Evolutionary conservation across 2,113 vertebrate species (phyloP).

Genomic region (Nothobranchius furzeri): DNA sequence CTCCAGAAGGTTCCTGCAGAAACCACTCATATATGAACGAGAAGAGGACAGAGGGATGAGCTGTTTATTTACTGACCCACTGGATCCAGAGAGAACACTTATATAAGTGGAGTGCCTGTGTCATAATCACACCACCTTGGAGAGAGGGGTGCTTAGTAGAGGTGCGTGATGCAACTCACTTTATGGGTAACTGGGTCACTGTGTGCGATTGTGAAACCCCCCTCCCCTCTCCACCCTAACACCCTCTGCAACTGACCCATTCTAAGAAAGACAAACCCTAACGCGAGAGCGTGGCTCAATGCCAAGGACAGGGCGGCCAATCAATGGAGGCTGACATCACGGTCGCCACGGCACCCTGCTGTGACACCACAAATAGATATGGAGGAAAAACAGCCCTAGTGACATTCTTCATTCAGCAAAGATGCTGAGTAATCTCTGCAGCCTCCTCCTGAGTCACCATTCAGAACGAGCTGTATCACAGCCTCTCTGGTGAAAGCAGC

Average conservation of each 20-base stretch:
- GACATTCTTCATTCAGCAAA: conserved; percentile 30
- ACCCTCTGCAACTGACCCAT: conserved; percentile 50
- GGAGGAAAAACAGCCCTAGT: conserved; percentile 23
- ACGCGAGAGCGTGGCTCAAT: conserved; percentile 40
- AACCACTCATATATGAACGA: conserved; percentile 41
- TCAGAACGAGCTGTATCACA: conserved; percentile 21
- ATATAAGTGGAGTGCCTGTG: conserved; percentile 77
- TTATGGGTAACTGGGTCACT: conserved; percentile 81
- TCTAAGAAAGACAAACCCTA: conserved; percentile 69
- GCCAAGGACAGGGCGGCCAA: conserved; percentile 54
- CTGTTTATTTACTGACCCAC: conserved; percentile 76
- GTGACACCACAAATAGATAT: conserved; percentile 29
- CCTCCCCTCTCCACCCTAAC: background rate
- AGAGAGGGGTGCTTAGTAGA: conserved; percentile 60
- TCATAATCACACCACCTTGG: conserved; percentile 73
- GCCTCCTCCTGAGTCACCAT: conserved; percentile 26
- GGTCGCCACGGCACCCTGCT: conserved; percentile 28
- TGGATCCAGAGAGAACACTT: conserved; percentile 76
- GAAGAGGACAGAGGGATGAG: conserved; percentile 34
- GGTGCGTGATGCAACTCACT: conserved; percentile 72
- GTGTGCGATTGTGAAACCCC: conserved; percentile 69
- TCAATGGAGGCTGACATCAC: conserved; percentile 47
- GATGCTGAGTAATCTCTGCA: conserved; percentile 51
- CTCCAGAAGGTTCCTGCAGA: conserved; percentile 30
- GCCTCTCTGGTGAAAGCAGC: background rate